These are phyloP conservation scores for Gephyroberyx darwinii DNA, from an alignment of 2,797 vertebrate genomes.

Conservation along the genomic window DNA sequence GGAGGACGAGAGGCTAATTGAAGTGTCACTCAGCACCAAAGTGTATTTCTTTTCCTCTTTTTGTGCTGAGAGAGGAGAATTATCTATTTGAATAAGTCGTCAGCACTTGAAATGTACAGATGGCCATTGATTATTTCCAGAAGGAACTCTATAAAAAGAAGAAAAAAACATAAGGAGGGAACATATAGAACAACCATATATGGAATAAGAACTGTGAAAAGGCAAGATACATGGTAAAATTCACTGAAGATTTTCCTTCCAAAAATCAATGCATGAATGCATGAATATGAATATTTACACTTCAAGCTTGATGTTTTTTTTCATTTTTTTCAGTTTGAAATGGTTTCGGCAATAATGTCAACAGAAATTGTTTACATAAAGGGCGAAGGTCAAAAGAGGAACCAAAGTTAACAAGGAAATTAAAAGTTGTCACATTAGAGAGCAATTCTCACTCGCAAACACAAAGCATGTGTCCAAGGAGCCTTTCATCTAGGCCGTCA, in stretches of 20 bases:
- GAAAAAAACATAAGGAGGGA: not conserved
- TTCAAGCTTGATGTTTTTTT: not conserved
- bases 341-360: not conserved
- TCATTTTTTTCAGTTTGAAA: not conserved
- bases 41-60: constrained; percentile 55
- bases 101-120: constrained; percentile 62
- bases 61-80: constrained; percentile 61
- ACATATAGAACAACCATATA: not conserved
- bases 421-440: too few species aligned
- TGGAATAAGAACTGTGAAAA: constrained; percentile 14
- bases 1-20: constrained; percentile 80
- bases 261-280: not conserved
- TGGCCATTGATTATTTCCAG: constrained; percentile 67
- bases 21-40: constrained; percentile 81
- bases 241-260: not conserved
- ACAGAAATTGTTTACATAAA: not conserved
- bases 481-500: not conserved
- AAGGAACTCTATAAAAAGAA: constrained; percentile 45
- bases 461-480: not conserved
- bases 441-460: not conserved
- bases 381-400: too few species aligned
- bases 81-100: constrained; percentile 71
- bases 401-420: too few species aligned
- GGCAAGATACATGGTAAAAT: not conserved
- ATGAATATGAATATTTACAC: not conserved